Evolutionary conservation across 1,140 invertebrate species (phyloP), one percentile per base, ranked within the genome.

Genomic region (Drosophila prosaltans): DNA sequence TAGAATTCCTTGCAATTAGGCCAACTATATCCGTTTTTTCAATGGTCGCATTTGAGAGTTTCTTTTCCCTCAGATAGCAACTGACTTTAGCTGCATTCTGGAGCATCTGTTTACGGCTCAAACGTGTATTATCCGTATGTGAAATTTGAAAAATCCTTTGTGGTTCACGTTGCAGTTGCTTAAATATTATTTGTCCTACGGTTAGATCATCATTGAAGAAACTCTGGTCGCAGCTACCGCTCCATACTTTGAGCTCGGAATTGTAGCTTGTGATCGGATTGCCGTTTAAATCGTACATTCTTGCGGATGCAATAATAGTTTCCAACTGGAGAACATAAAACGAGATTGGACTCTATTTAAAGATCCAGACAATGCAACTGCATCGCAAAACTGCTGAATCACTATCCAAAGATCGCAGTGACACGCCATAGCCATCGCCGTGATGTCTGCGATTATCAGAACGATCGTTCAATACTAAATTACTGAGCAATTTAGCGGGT

Each of bases 91-190:
- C 54, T 1, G 83, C 83, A 55, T 86, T 83, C 7, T 69, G 65
- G 0, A 86, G 64, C 76, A 86, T 88, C 59, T 86, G 80, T 6
- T 21, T 41, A 0, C 89, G 81, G 2, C 81, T 91, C 0, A 92
- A 62, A 0, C 86, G 72, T 9, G 91, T 91, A 28, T 81, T 88
- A 26, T 92, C 86, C 36, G 78, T 63, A 32, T 86, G 74, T 2
- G 91, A 92, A 5, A 90, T 80, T 61, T 92, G 77, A 39, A 81
- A 88, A 41, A 90, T 73, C 32, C 80, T 74, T n/a, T 85, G 73
- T 2, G 84, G 68, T 5, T 89, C 72, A 24, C 51, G 68, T 28
- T 89, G 84, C 64, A 89, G 26, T 55, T 75, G 74, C 24, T 63
- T 70, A 54, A 81, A 84, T 36, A 89, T 80, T 4, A 89, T 81